Conservation (phyloP, 2,113 vertebrate genomes). For the Scomber colias region DNA sequence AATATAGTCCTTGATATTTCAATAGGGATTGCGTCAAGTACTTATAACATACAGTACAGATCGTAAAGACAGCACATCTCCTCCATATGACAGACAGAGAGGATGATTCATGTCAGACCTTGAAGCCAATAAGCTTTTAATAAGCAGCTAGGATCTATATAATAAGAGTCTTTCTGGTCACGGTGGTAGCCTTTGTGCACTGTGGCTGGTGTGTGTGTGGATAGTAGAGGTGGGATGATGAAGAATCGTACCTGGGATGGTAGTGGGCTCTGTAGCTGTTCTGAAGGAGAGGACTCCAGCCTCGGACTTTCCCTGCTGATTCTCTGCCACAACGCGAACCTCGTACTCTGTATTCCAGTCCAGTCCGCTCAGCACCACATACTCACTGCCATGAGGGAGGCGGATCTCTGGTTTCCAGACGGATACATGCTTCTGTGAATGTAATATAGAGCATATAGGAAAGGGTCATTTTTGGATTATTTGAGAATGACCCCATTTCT, state of each 20-base stretch:
- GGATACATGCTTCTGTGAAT: constrained; percentile 86
- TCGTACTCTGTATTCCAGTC: constrained; percentile 98
- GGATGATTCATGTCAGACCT: constrained; percentile 32
- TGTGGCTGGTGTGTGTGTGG: constrained; percentile 51
- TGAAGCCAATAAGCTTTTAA: background rate
- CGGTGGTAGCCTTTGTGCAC: constrained; percentile 50
- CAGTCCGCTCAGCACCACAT: constrained; percentile 89
- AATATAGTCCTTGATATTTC: constrained; percentile 1
- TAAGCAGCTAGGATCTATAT: constrained; percentile 12
- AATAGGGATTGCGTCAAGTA: background rate
- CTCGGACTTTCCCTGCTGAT: constrained; percentile 93
- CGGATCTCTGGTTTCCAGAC: constrained; percentile 96
- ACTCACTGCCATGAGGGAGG: constrained; percentile 88
- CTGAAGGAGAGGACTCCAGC: constrained; percentile 87
- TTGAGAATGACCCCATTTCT: background rate
- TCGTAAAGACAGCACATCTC: constrained; percentile 3
- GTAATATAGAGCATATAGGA: background rate
- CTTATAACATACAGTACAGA: no score
- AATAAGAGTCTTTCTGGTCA: constrained; percentile 52
- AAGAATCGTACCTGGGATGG: constrained; percentile 91
- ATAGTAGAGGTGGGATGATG: constrained; percentile 37
- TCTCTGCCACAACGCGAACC: constrained; percentile 92
- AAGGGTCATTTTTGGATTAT: background rate
- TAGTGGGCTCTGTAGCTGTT: constrained; percentile 91
- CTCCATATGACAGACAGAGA: background rate